These are phyloP conservation scores for Hyposoter didymator DNA, from an alignment of 2,888 invertebrate species.

Conservation along the genomic window DNA sequence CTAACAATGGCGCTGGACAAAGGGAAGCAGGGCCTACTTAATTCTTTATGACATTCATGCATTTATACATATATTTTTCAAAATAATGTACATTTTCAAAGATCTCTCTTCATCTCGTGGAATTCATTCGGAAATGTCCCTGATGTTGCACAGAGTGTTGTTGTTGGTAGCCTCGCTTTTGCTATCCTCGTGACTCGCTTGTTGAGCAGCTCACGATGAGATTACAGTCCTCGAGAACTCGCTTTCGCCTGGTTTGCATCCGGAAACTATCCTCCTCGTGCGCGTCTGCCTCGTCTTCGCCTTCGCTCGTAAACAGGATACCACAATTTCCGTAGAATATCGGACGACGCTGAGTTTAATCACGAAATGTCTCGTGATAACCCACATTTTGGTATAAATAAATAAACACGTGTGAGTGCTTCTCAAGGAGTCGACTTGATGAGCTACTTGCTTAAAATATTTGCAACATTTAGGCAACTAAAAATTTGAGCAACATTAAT, in stretches of 20 bases:
- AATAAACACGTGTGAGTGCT: neutral
- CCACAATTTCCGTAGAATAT: neutral
- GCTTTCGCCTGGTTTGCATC: conserved; percentile 77
- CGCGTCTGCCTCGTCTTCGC: conserved; percentile 22
- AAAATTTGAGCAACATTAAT: neutral
- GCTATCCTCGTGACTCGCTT: conserved; percentile 27
- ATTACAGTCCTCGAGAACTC: conserved; percentile 66
- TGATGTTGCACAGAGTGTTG: conserved; percentile 40
- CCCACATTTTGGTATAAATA: neutral
- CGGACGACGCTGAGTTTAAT: conserved; percentile 42
- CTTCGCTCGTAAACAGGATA: conserved; percentile 53
- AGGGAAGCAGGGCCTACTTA: conserved; percentile 4
- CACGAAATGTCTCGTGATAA: conserved; percentile 11
- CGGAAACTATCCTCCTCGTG: conserved; percentile 73
- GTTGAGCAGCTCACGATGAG: conserved; percentile 53
- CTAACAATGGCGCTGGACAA: conserved; percentile 51
- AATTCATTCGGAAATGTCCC: conserved; percentile 60
- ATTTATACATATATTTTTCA: neutral
- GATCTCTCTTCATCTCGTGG: conserved; percentile 64
- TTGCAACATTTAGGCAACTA: neutral
- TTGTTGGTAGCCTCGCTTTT: conserved; percentile 7
- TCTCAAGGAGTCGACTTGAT: neutral
- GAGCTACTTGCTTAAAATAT: neutral
- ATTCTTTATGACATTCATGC: conserved; percentile 9
- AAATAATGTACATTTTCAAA: conserved; percentile 7